These are phyloP conservation scores for Pitangus sulphuratus DNA, from an alignment of 2,797 vertebrate genomes.

Conservation along the genomic window DNA sequence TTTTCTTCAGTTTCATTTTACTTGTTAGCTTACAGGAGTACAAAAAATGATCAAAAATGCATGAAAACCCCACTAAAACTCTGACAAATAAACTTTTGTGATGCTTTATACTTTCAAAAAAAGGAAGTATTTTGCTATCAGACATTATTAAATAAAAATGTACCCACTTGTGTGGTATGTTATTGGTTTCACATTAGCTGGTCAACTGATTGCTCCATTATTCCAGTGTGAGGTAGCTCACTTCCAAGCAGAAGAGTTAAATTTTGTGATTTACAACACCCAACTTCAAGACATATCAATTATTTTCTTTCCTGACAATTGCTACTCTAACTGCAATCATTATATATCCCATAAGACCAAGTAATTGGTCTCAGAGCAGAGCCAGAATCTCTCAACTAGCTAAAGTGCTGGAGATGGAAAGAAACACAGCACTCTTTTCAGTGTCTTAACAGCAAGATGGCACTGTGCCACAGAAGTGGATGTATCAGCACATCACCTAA, in stretches of 20 bases:
- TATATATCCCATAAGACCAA: not conserved
- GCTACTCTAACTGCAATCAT: not conserved
- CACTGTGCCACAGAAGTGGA: not conserved
- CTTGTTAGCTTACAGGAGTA: not conserved
- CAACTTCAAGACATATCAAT: not conserved
- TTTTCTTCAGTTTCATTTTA: not conserved
- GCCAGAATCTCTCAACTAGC: not conserved
- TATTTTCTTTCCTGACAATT: not conserved
- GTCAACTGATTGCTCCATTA: not conserved
- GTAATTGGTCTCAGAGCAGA: not conserved
- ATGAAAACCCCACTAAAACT: not conserved
- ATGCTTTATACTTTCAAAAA: not conserved
- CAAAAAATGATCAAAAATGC: not conserved
- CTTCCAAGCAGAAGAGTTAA: not conserved
- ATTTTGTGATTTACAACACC: not conserved
- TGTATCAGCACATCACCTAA: not conserved
- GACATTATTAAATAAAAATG: not conserved
- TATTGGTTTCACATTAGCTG: not conserved
- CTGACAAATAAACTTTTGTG: not conserved
- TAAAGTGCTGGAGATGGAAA: not conserved
- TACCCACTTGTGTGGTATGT: not conserved
- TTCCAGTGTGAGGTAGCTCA: not conserved
- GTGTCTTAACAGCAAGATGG: not conserved
- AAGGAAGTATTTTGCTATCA: not conserved
- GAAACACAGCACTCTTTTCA: not conserved